A percentile compares a stretch with the other conserved stretches of the same genome.
These are phyloP conservation scores for Epinephelus coioides DNA, from an alignment of 2,797 vertebrate genomes.

Conservation along the genomic window DNA sequence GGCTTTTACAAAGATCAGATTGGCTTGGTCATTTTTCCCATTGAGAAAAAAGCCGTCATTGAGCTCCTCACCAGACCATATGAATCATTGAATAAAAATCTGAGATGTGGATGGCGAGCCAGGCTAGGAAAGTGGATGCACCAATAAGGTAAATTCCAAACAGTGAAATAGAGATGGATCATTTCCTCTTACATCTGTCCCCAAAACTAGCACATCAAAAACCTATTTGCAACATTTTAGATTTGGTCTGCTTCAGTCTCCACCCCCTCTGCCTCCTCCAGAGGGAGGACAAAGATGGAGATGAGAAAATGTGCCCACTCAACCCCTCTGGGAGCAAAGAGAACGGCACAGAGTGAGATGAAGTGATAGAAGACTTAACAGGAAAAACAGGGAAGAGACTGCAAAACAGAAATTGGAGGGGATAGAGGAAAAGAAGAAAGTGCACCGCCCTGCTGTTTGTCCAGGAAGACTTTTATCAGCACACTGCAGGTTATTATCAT, in stretches of 20 bases:
- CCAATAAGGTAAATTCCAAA: background rate
- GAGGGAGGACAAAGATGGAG: constrained; percentile 12
- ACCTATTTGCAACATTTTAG: constrained; percentile 23
- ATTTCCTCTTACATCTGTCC: background rate
- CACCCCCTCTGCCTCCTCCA: constrained; percentile 3
- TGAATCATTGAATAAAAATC: background rate
- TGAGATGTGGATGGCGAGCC: background rate
- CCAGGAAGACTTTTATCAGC: constrained; percentile 26
- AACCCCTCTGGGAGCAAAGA: constrained; percentile 43
- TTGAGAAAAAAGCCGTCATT: background rate
- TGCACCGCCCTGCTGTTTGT: constrained; percentile 23
- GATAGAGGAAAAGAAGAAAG: constrained; percentile 9
- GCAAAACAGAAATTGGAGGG: constrained; percentile 26
- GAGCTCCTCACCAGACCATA: background rate
- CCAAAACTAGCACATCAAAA: constrained; percentile 11
- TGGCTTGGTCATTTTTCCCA: background rate
- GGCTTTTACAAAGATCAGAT: background rate
- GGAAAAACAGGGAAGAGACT: constrained; percentile 19
- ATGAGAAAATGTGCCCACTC: constrained; percentile 52
- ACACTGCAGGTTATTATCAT: constrained; percentile 21
- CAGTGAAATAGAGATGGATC: background rate
- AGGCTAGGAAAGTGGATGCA: background rate
- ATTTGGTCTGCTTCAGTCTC: constrained; percentile 22
- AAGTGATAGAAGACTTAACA: constrained; percentile 37
- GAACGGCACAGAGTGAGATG: constrained; percentile 35